These are phyloP conservation scores for Drosophila conformis DNA, from an alignment of 2,888 invertebrate genomes.

Conservation along the genomic window DNA sequence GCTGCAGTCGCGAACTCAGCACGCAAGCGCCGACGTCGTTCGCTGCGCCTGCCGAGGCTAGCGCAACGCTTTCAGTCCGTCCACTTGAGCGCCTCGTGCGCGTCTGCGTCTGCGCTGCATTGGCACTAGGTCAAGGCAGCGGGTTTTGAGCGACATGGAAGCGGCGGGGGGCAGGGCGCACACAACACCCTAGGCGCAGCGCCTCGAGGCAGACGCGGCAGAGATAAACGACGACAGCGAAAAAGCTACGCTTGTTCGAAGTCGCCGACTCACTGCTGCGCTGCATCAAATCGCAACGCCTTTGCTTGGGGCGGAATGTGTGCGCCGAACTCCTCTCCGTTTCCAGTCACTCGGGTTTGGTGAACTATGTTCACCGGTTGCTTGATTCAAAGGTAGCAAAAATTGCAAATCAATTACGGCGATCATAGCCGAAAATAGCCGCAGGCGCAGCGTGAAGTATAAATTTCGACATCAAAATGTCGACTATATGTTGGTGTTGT, in stretches of 20 bases:
- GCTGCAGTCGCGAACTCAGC: constrained; percentile 21
- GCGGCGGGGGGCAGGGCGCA: constrained; percentile 17
- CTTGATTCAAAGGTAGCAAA: neutral
- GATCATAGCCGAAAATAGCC: constrained; percentile 51
- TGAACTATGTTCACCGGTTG: constrained; percentile 22
- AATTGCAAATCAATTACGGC: constrained; percentile 37
- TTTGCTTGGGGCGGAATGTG: constrained; percentile 48
- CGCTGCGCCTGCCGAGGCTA: constrained; percentile 16
- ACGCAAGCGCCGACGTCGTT: constrained; percentile 11
- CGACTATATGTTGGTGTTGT: neutral
- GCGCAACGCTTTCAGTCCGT: constrained; percentile 5
- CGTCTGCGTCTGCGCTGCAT: constrained; percentile 26
- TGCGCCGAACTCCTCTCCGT: constrained; percentile 13
- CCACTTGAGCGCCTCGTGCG: constrained; percentile 14
- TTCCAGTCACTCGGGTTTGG: constrained; percentile 17
- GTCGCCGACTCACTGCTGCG: constrained; percentile 3
- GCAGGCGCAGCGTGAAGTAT: constrained; percentile 41
- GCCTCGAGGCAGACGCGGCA: constrained; percentile 5
- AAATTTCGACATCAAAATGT: constrained; percentile 15
- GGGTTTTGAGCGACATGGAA: constrained; percentile 49
- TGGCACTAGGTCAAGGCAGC: constrained; percentile 63
- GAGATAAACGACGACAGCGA: constrained; percentile 14
- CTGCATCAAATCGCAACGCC: constrained; percentile 8
- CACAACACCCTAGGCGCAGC: constrained; percentile 44
- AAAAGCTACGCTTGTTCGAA: neutral